Evolutionary conservation across 2,888 invertebrate genomes (phyloP).

Genomic region (Ennomos quercinarius): DNA sequence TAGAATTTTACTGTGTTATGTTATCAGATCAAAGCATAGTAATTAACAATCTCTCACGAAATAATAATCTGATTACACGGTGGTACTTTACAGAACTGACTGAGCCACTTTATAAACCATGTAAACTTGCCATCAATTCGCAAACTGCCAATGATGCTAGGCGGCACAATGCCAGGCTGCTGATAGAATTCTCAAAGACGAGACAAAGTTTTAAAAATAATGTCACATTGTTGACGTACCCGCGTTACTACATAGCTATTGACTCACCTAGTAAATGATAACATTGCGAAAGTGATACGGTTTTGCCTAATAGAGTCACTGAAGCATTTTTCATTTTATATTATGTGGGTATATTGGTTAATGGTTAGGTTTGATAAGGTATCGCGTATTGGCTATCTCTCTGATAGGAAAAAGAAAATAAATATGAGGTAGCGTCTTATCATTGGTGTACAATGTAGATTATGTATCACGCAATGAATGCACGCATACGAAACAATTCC

Average conservation of each 20-base stretch:
- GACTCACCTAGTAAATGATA: conserved; percentile 14
- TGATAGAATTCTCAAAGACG: conserved; percentile 39
- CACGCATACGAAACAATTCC: no score
- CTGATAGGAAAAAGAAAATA: no score
- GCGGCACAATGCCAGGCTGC: conserved; percentile 41
- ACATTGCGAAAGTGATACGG: conserved; percentile 12
- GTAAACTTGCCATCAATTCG: conserved; percentile 20
- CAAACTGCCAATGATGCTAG: conserved; percentile 31
- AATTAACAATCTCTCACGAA: conserved; percentile 6
- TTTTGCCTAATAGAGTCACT: conserved; percentile 11
- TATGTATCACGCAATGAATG: no score
- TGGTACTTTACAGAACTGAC: no score
- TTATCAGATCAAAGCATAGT: background rate
- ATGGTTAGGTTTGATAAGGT: background rate
- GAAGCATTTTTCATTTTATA: no score
- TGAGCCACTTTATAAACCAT: no score
- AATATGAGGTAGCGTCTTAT: no score
- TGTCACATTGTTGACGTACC: conserved; percentile 18
- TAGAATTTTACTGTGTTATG: no score
- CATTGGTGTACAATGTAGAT: no score
- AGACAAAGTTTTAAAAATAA: conserved; percentile 32
- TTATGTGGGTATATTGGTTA: background rate
- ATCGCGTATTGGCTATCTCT: no score
- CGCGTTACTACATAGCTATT: conserved; percentile 6
- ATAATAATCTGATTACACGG: no score